phyloP scores from a whole-genome alignment of 2,888 invertebrate species.

The Drosophila atripex region DNA sequence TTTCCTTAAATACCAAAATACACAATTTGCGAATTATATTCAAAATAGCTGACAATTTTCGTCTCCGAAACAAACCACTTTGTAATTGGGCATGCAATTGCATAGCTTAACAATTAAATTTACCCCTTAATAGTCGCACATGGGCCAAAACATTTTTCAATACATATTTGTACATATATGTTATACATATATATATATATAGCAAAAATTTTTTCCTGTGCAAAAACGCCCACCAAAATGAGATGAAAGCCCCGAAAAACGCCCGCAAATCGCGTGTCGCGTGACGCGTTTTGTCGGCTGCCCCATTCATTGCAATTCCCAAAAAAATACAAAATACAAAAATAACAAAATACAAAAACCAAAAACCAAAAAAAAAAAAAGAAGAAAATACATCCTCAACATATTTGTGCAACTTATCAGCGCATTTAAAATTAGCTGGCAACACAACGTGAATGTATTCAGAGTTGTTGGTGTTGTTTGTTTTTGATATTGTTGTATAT shows the following conservation, averaged over 20 bases:
- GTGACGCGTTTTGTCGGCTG: slow-evolving; percentile 41
- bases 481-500: slow-evolving; percentile 11
- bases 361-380: slow-evolving; percentile 13
- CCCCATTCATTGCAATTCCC: slow-evolving; percentile 43
- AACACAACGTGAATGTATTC: slow-evolving; percentile 47
- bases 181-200: not conserved
- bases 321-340: slow-evolving; percentile 10
- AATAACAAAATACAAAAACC: not conserved
- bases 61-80: not conserved
- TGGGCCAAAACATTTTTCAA: slow-evolving; percentile 19
- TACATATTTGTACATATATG: not conserved
- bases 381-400: slow-evolving; percentile 61
- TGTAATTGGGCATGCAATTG: slow-evolving; percentile 46
- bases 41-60: not conserved
- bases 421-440: slow-evolving; percentile 75
- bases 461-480: slow-evolving; percentile 46
- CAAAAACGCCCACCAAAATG: slow-evolving; percentile 40
- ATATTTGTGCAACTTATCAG: slow-evolving; percentile 79
- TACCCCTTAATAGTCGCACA: slow-evolving; percentile 45
- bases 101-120: slow-evolving; percentile 44
- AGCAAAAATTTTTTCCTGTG: not conserved
- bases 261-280: slow-evolving; percentile 51
- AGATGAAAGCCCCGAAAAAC: slow-evolving; percentile 13
- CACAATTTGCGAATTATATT: not conserved
- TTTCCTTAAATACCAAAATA: not conserved